Base-by-base conservation (phyloP, 2,113 vertebrate genomes). In the Menura novaehollandiae region DNA sequence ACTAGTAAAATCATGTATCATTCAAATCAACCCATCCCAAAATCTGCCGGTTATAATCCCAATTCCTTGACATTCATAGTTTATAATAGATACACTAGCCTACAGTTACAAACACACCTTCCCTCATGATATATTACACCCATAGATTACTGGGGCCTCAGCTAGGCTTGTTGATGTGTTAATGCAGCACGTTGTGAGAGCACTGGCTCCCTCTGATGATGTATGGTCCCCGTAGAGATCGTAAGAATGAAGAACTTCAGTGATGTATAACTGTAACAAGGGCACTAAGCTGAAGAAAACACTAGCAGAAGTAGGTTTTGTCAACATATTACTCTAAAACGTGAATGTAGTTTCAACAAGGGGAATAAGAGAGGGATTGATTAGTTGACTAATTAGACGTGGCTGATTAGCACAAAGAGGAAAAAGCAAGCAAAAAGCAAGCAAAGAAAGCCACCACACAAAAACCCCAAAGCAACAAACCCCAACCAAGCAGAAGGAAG, bases 11-110 rank as follows among this genome's bases (percentile, higher is more conserved):
- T 85, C 94, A 82, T 30, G 4, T 37, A 76, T 49, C 63, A 60
- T 51, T 91, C 89, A 89, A 32, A 95, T 91, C 94, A 91, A 66
- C 86, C 91, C 88, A 91, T 67, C 77, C 94, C 72, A 55, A 95
- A 94, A 86, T 84, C 93, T 93, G 53, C 66, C 84, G 96, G 69
- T 84, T 92, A 55, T 35, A 41, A 93, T 88, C 82, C 11, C n/a
- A 88, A 35, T 58, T 89, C 75, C 79, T 84, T 90, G 77, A 59
- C 76, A 89, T 18, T 44, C 66, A 30, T 66, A 67, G 78, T 35
- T 95, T 78, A n/a, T n/a, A n/a, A 95, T 56, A 84, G 75, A 60
- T 32, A 30, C 20, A 66, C 32, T 51, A 66, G 64, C 19, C 62
- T 43, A 20, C 12, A 87, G 52, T 71, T 88, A 85, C 58, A 84